These are phyloP conservation scores for Lepetodrilus schrolli DNA, from an alignment of 2,888 invertebrate genomes.

Conservation along the genomic window DNA sequence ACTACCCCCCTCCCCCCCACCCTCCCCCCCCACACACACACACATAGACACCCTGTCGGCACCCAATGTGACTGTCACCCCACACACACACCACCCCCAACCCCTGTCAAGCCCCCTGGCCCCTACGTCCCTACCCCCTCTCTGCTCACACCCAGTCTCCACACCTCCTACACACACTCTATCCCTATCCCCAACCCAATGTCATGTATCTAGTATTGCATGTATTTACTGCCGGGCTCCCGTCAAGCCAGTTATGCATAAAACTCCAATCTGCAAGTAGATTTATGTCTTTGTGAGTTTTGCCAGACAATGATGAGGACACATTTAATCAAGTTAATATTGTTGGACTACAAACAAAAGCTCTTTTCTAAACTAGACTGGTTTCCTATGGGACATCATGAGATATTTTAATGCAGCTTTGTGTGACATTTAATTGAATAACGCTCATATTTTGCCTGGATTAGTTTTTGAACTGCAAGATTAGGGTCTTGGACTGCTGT, in stretches of 20 bases:
- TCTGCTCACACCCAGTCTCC: not conserved
- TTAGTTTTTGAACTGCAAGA: slow-evolving; percentile 30
- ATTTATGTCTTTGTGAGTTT: slow-evolving; percentile 29
- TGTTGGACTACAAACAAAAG: slow-evolving; percentile 28
- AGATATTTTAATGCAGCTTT: slow-evolving; percentile 25
- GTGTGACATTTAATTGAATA: slow-evolving; percentile 36
- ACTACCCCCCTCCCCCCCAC: not conserved
- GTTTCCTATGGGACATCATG: slow-evolving; percentile 16
- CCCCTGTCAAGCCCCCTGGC: not conserved
- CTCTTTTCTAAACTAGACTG: slow-evolving; percentile 25
- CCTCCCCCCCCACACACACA: not conserved
- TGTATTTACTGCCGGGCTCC: slow-evolving; percentile 1
- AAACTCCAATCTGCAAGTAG: slow-evolving; percentile 13
- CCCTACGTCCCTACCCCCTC: not conserved
- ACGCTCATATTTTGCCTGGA: slow-evolving; percentile 33
- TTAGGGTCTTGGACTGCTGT: slow-evolving; percentile 1
- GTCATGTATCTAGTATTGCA: slow-evolving; percentile 18
- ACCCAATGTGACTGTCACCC: too few relatives aligned
- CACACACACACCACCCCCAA: not conserved
- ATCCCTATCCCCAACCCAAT: not conserved
- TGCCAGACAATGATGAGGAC: slow-evolving; percentile 28
- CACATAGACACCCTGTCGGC: too few relatives aligned
- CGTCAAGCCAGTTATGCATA: slow-evolving; percentile 2
- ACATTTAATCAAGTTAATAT: slow-evolving; percentile 35
- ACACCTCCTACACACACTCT: not conserved